A percentile compares a stretch with the other conserved stretches of the same genome.
phyloP scores from a whole-genome alignment of 35 echinoderm and acorn worm species.

The Ptychodera flava region DNA sequence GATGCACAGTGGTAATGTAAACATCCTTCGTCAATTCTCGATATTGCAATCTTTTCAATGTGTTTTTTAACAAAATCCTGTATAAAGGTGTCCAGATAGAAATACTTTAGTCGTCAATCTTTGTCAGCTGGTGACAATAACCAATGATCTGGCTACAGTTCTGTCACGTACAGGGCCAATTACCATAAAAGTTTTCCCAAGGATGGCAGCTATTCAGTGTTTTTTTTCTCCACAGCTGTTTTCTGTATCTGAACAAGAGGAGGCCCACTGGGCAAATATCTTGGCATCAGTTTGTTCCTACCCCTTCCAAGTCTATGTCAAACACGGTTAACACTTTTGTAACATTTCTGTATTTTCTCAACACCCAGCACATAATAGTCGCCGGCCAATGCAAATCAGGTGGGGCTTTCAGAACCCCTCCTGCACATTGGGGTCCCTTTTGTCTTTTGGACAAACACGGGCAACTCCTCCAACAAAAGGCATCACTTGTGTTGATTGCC shows the following conservation, averaged over 20 bases:
- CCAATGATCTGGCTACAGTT: not conserved
- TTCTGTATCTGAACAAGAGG: not conserved
- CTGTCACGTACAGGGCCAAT: not conserved
- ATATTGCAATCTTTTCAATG: not conserved
- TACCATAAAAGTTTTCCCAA: not conserved
- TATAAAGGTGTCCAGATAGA: not conserved
- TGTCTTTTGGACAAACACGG: not conserved
- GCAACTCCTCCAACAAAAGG: not conserved
- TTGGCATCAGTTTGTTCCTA: not conserved
- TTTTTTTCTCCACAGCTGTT: not conserved
- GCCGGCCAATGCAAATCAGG: not conserved
- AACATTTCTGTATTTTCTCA: constrained; percentile 2
- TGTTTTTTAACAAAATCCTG: not conserved
- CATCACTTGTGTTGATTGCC: not conserved
- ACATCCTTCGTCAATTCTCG: not conserved
- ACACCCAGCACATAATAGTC: not conserved
- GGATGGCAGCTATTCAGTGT: not conserved
- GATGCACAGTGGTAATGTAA: not conserved
- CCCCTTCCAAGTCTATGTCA: not conserved
- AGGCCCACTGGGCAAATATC: not conserved
- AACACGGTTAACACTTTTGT: not conserved
- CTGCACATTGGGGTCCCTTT: not conserved
- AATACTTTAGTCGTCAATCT: constrained; percentile 1
- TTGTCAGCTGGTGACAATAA: not conserved
- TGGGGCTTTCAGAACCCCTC: not conserved